Base-by-base conservation (phyloP, 2,113 vertebrate species). In the Scophthalmus maximus region DNA sequence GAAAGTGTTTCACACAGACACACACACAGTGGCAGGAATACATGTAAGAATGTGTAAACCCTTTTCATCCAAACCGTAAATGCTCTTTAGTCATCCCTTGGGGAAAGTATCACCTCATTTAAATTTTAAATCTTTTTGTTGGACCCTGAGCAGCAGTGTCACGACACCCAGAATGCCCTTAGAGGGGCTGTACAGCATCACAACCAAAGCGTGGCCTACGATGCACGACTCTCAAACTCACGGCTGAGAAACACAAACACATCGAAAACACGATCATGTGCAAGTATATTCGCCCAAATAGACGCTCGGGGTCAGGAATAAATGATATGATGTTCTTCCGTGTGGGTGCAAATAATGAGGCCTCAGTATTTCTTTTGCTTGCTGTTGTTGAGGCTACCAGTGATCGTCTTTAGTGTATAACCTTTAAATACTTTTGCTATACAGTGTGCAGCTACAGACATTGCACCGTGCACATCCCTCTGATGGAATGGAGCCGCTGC, bases 181-280 rank as follows among this genome's bases (percentile, higher is more conserved):
- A n/a, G n/a, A n/a, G n/a, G 18, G 42, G 42, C 42, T 46, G 5
- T 46, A n/a, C n/a, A 46, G 20, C 46, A 49, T 49, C n/a, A 50
- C 22, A 46, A 73, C 8, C n/a, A 63, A 53, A 36, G 53, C 3
- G 51, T 76, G 59, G 62, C 58, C 51, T 65, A 1, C 9, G 9
- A 34, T 53, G 56, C 69, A 72, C 27, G 32, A 61, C 25, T 73
- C 10, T 18, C n/a, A 44, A 42, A 40, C 27, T 27, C 46, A 56
- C 47, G 38, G 38, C 38, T 67, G 38, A 62, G 12, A 49, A 22
- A 27, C n/a, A 68, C 22, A 52, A 49, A 25, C 62, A 67, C 51
- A 30, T 0, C 47, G 60, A 40, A 49, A 64, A 70, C 55, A 68
- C 23, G 9, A 65, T 22, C 42, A 74, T 38, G n/a, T n/a, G n/a